A percentile compares a stretch with the other conserved stretches of the same genome.
phyloP scores from a whole-genome alignment of 1,140 invertebrate genomes.

The Pissodes strobi region DNA sequence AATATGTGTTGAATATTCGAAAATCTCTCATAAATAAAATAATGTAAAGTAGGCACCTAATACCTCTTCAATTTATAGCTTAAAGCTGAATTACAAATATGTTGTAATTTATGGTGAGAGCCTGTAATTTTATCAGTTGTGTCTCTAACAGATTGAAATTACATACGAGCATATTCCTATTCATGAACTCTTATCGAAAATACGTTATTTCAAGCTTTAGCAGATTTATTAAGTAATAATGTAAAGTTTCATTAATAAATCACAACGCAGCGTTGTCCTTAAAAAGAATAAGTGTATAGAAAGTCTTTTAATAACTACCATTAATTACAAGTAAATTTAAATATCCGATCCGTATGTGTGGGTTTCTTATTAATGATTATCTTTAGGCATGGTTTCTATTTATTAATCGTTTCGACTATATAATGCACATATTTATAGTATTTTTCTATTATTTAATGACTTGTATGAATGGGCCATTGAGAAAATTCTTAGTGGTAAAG shows the following conservation, averaged over 20 bases:
- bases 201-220: neutral
- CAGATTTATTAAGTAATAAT: constrained; percentile 23
- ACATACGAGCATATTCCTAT: too few species aligned
- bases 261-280: constrained; percentile 23
- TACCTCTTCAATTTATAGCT: too few species aligned
- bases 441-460: constrained; percentile 8
- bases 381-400: constrained; percentile 13
- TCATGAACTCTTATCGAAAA: constrained; percentile 9
- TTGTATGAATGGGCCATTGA: constrained; percentile 18
- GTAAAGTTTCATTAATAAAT: constrained; percentile 24
- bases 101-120: constrained; percentile 7
- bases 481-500: neutral
- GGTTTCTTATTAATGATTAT: constrained; percentile 26
- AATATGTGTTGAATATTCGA: too few species aligned
- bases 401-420: constrained; percentile 18
- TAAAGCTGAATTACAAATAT: too few species aligned
- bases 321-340: constrained; percentile 27
- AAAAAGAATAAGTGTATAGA: constrained; percentile 26
- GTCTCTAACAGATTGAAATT: neutral
- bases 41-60: too few species aligned
- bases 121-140: neutral
- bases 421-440: constrained; percentile 11
- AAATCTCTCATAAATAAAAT: too few species aligned
- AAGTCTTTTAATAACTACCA: constrained; percentile 27
- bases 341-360: constrained; percentile 27